Evolutionary conservation across 2,113 vertebrate species (phyloP).

Genomic region (Microcebus murinus): DNA sequence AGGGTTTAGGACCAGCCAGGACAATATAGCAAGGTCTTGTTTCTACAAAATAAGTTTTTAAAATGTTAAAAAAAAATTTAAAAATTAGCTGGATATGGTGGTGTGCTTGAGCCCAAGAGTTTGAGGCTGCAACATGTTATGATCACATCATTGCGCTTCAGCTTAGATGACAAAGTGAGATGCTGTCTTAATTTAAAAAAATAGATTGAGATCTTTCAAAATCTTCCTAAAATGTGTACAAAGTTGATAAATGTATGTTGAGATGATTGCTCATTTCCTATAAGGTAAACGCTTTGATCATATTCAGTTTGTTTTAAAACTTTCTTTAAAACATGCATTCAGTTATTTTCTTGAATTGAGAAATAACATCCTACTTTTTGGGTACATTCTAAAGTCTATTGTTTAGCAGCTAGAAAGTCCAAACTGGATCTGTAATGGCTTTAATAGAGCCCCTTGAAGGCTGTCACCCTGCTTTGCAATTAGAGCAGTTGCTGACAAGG

Average conservation of each 20-base stretch:
- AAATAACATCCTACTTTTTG: not conserved
- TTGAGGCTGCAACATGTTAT: too few species aligned
- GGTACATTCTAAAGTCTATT: not conserved
- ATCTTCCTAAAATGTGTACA: slow-evolving; percentile 39
- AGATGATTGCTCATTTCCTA: not conserved
- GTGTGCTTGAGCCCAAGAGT: too few species aligned
- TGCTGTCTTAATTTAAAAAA: too few species aligned
- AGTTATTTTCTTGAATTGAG: slow-evolving; percentile 11
- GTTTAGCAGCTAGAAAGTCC: not conserved
- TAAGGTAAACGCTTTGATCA: not conserved
- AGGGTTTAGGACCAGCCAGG: too few species aligned
- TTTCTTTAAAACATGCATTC: not conserved
- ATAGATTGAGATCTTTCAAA: slow-evolving; percentile 51
- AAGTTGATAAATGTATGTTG: not conserved
- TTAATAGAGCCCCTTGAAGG: not conserved
- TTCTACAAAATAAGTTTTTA: too few species aligned
- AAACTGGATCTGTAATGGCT: not conserved
- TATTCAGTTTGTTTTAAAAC: not conserved
- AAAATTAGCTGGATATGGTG: too few species aligned
- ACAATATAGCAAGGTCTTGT: too few species aligned
- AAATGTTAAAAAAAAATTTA: too few species aligned
- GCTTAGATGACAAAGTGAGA: too few species aligned
- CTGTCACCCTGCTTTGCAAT: not conserved
- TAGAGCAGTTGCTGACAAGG: not conserved
- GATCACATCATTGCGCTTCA: too few species aligned